phyloP scores from a whole-genome alignment of 2,888 invertebrate genomes.

The Drosophila mayaguana region DNA sequence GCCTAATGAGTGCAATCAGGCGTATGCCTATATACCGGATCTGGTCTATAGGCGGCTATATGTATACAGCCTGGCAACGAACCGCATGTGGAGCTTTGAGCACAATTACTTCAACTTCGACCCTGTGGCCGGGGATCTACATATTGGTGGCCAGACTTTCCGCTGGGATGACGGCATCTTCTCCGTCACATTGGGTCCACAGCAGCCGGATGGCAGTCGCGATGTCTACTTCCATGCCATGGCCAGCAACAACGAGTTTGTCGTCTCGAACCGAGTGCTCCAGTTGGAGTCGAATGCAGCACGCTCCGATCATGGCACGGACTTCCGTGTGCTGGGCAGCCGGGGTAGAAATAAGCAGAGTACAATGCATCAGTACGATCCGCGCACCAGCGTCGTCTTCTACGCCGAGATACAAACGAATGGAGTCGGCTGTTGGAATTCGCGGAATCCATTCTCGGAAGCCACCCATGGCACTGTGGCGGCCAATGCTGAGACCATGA shows the following conservation, averaged over 20 bases:
- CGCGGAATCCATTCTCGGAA: constrained; percentile 84
- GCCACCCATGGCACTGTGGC: constrained; percentile 87
- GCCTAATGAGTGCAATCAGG: constrained; percentile 86
- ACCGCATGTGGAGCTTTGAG: constrained; percentile 89
- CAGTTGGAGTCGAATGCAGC: constrained; percentile 86
- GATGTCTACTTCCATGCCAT: constrained; percentile 92
- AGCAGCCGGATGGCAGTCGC: constrained; percentile 86
- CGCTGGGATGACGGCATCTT: constrained; percentile 93
- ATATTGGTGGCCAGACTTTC: constrained; percentile 89
- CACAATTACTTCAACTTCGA: constrained; percentile 92
- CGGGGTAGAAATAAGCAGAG: constrained; percentile 89
- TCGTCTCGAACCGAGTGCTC: constrained; percentile 88
- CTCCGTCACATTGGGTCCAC: constrained; percentile 88
- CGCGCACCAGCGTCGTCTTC: constrained; percentile 88
- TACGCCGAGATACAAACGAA: constrained; percentile 90
- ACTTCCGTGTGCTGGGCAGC: constrained; percentile 88
- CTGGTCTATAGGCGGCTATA: constrained; percentile 76
- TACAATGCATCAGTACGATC: constrained; percentile 89
- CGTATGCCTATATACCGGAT: constrained; percentile 90
- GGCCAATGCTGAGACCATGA: constrained; percentile 87
- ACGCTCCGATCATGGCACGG: constrained; percentile 86
- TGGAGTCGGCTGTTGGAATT: constrained; percentile 92
- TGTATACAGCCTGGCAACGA: constrained; percentile 84
- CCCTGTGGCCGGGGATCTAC: constrained; percentile 89
- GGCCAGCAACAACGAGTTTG: constrained; percentile 90